Evolutionary conservation across 2,888 invertebrate species (phyloP).

Genomic region (Perithous albicinctus): DNA sequence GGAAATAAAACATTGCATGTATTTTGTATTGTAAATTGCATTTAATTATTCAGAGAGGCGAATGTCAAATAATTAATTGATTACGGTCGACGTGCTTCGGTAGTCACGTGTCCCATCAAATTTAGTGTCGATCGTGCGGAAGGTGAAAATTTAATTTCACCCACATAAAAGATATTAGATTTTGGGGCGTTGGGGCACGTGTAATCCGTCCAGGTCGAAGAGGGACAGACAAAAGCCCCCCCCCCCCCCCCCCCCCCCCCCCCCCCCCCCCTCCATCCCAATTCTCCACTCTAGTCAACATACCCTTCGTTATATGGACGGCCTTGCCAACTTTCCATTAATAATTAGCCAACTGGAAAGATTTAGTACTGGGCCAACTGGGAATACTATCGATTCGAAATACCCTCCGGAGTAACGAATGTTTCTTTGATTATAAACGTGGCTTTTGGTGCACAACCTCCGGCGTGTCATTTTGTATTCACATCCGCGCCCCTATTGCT

Average conservation of each 20-base stretch:
- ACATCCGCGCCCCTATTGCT: not conserved
- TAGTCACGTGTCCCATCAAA: not conserved
- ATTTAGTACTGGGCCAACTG: slow-evolving; percentile 43
- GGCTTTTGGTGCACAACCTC: not conserved
- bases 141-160: slow-evolving; percentile 61
- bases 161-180: slow-evolving; percentile 56
- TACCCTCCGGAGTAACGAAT: slow-evolving; percentile 39
- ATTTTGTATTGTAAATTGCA: not conserved
- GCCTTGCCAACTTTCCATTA: slow-evolving; percentile 44
- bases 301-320: not conserved
- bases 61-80: slow-evolving; percentile 31
- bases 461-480: slow-evolving; percentile 31
- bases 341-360: slow-evolving; percentile 53
- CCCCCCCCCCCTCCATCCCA: not conserved
- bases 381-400: slow-evolving; percentile 50
- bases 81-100: not conserved
- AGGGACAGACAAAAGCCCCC: not conserved
- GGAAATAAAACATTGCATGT: not conserved
- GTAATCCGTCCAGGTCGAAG: not conserved
- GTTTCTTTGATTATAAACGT: slow-evolving; percentile 47
- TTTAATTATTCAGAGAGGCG: not conserved
- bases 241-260: not conserved
- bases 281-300: not conserved
- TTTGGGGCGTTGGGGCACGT: slow-evolving; percentile 9
- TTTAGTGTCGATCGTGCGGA: not conserved